Evolutionary conservation across 2,888 invertebrate species (phyloP).

Genomic region (Holacanthella duospinosa): DNA sequence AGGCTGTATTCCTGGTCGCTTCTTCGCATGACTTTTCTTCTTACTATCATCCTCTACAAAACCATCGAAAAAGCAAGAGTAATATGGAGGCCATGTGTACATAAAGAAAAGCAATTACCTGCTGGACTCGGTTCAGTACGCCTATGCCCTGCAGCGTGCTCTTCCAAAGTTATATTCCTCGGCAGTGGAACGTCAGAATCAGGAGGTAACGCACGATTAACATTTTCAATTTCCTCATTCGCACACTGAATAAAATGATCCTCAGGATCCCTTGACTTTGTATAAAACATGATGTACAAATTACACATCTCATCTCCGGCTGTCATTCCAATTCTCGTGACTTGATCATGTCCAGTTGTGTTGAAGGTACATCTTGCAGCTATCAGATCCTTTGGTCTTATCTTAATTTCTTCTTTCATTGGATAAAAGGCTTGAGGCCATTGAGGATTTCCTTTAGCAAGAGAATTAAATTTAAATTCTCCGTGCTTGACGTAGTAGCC

Average conservation of each 20-base stretch:
- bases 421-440: slow-evolving; percentile 54
- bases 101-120: too few relatives aligned
- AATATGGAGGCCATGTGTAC: too few relatives aligned
- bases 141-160: slow-evolving; percentile 39
- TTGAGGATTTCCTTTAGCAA: slow-evolving; percentile 50
- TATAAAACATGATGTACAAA: slow-evolving; percentile 47
- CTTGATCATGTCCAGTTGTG: slow-evolving; percentile 42
- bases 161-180: slow-evolving; percentile 45
- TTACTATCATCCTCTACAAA: slow-evolving; percentile 3
- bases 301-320: slow-evolving; percentile 48
- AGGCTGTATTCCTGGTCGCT: slow-evolving; percentile 32
- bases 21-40: slow-evolving; percentile 32
- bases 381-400: slow-evolving; percentile 44
- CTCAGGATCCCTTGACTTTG: slow-evolving; percentile 38
- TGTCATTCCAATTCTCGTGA: slow-evolving; percentile 41
- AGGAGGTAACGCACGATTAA: slow-evolving; percentile 40
- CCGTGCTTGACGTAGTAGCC: slow-evolving; percentile 40
- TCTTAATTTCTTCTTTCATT: slow-evolving; percentile 40
- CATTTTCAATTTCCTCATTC: slow-evolving; percentile 29
- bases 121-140: too few relatives aligned
- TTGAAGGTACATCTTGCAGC: slow-evolving; percentile 49
- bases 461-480: slow-evolving; percentile 38
- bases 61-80: neutral
- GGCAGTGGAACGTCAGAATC: slow-evolving; percentile 44
- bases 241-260: slow-evolving; percentile 34